Evolutionary conservation across 2,888 invertebrate species (phyloP).

Genomic region (Abrostola triplasia): DNA sequence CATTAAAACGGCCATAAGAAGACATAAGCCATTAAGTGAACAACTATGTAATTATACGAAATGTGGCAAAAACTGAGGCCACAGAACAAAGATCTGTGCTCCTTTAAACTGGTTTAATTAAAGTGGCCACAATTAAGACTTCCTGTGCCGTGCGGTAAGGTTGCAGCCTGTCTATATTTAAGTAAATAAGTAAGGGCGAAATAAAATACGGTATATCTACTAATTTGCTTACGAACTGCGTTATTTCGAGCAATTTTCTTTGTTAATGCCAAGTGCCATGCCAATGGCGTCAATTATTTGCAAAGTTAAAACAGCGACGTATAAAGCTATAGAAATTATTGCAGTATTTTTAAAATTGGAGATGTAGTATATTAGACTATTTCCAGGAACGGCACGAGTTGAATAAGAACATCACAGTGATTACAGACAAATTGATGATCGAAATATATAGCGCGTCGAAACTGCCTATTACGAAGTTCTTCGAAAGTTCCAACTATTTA

Average conservation of each 20-base stretch:
- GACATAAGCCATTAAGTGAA: slow-evolving; percentile 28
- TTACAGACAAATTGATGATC: too few species aligned
- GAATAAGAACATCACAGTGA: too few species aligned
- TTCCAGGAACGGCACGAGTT: too few species aligned
- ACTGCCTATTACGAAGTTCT: not conserved
- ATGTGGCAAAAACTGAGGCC: slow-evolving; percentile 38
- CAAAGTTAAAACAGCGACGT: too few species aligned
- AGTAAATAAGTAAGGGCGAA: slow-evolving; percentile 40
- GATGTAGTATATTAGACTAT: too few species aligned
- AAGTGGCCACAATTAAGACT: slow-evolving; percentile 74
- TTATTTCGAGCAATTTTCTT: slow-evolving; percentile 22
- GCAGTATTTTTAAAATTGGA: too few species aligned
- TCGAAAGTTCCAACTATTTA: not conserved
- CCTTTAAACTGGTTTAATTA: slow-evolving; percentile 71
- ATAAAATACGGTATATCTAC: slow-evolving; percentile 41
- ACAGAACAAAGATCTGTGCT: slow-evolving; percentile 61
- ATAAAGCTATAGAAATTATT: too few species aligned
- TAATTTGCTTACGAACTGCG: slow-evolving; percentile 31
- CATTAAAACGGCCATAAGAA: slow-evolving; percentile 31
- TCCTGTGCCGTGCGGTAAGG: slow-evolving; percentile 68
- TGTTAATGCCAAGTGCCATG: slow-evolving; percentile 27
- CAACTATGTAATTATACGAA: slow-evolving; percentile 34
- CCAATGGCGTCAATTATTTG: slow-evolving; percentile 22
- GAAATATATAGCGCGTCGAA: too few species aligned
- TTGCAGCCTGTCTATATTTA: slow-evolving; percentile 45